Conservation (phyloP, 2,113 vertebrate species). For the Anguilla rostrata region DNA sequence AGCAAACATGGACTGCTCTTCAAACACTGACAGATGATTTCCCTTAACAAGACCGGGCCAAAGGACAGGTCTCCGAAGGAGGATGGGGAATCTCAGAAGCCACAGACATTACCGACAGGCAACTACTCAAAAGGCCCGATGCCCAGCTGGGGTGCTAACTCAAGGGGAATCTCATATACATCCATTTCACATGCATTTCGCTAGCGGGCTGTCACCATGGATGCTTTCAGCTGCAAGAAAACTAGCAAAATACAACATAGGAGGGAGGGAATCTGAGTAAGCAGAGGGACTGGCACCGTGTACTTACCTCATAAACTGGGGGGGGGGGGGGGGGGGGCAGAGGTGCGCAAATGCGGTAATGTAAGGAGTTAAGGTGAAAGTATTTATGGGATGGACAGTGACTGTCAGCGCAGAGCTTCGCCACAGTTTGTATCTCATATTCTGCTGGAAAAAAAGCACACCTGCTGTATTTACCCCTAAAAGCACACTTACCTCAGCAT, state of each 20-base stretch:
- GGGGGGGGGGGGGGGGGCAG: neutral
- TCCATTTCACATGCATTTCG: neutral
- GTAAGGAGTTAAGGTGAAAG: neutral
- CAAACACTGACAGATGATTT: neutral
- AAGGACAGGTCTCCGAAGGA: neutral
- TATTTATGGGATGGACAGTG: neutral
- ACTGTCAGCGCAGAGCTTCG: neutral
- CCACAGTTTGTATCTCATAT: neutral
- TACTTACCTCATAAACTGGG: slow-evolving; percentile 4
- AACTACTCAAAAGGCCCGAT: too few species aligned
- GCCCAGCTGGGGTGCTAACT: too few species aligned
- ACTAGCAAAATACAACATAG: neutral
- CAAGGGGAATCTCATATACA: too few species aligned
- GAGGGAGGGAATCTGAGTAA: neutral
- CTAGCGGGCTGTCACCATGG: neutral
- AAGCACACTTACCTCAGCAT: slow-evolving; percentile 43
- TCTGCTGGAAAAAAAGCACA: slow-evolving; percentile 20
- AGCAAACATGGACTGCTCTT: neutral
- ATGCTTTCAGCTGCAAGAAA: neutral
- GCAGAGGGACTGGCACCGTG: neutral
- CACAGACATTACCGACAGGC: too few species aligned
- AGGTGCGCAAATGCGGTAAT: neutral
- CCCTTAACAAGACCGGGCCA: neutral
- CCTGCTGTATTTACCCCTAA: neutral
- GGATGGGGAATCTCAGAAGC: too few species aligned